Evolutionary conservation across 2,797 vertebrate species (phyloP).

Genomic region (Tinamus major): DNA sequence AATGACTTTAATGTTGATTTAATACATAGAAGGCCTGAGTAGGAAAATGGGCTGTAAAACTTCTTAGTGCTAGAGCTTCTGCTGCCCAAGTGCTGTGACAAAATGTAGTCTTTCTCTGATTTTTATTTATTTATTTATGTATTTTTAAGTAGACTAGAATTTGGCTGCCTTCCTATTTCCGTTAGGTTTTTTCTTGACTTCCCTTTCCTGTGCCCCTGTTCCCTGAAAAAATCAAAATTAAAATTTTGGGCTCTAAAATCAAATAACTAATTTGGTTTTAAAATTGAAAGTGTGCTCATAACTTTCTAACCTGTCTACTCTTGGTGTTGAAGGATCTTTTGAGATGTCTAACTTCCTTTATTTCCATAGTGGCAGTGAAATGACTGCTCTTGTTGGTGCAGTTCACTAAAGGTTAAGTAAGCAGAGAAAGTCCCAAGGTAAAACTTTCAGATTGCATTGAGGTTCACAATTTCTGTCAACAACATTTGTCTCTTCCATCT

Average conservation of each 20-base stretch:
- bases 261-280: constrained; percentile 58
- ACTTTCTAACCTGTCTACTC: constrained; percentile 74
- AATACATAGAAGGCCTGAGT: not conserved
- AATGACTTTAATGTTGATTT: not conserved
- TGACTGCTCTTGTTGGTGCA: constrained; percentile 80
- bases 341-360: constrained; percentile 77
- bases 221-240: constrained; percentile 43
- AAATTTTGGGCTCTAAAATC: constrained; percentile 58
- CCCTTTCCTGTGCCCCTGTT: constrained; percentile 14
- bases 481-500: constrained; percentile 71
- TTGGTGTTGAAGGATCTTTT: constrained; percentile 74
- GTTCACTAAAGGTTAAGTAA: constrained; percentile 78
- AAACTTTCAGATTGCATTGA: constrained; percentile 67
- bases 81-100: constrained; percentile 24
- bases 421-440: constrained; percentile 75
- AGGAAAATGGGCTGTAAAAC: constrained; percentile 33
- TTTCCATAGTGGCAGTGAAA: constrained; percentile 76
- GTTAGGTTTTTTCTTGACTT: constrained; percentile 26
- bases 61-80: not conserved
- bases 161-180: constrained; percentile 14
- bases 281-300: constrained; percentile 65
- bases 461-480: constrained; percentile 63
- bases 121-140: not conserved
- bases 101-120: not conserved
- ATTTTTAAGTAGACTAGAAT: not conserved